Conservation (phyloP, 2,888 invertebrate species). For the Cheilosia urbana region DNA sequence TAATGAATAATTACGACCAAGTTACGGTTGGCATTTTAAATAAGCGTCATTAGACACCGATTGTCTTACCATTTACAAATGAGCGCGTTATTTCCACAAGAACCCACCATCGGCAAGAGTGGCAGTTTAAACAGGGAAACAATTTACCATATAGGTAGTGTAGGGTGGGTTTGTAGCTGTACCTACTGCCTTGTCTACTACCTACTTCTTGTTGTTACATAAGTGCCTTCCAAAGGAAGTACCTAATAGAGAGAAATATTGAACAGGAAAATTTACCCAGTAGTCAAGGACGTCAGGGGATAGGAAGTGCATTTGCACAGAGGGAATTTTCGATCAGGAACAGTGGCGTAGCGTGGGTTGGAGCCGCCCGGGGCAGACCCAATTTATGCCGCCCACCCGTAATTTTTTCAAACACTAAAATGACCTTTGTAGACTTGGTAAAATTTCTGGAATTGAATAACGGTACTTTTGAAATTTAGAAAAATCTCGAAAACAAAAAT, state of each 20-base stretch:
- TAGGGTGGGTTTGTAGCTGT: too few species aligned
- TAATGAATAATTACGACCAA: constrained; percentile 28
- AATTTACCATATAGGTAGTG: neutral
- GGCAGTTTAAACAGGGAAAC: neutral
- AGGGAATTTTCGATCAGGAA: constrained; percentile 43
- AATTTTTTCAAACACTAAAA: too few species aligned
- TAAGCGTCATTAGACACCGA: constrained; percentile 34
- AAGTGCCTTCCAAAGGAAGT: neutral
- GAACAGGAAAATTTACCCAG: neutral
- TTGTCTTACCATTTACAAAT: neutral
- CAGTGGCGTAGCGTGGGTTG: too few species aligned
- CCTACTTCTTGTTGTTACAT: neutral
- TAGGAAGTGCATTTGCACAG: constrained; percentile 13
- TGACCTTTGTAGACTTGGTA: too few species aligned
- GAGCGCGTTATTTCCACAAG: neutral
- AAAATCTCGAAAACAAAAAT: too few species aligned
- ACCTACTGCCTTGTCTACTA: neutral
- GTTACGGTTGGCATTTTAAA: constrained; percentile 35
- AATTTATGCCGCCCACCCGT: too few species aligned
- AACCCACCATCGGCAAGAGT: neutral
- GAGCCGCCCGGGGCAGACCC: too few species aligned
- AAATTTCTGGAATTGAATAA: too few species aligned
- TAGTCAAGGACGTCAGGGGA: constrained; percentile 11
- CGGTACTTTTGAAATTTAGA: too few species aligned
- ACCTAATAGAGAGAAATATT: neutral